Percentiles rank a stretch among this genome's conserved stretches.
Evolutionary conservation across 1,140 invertebrate species (phyloP).

Genomic region (Zaprionus gabonicus): DNA sequence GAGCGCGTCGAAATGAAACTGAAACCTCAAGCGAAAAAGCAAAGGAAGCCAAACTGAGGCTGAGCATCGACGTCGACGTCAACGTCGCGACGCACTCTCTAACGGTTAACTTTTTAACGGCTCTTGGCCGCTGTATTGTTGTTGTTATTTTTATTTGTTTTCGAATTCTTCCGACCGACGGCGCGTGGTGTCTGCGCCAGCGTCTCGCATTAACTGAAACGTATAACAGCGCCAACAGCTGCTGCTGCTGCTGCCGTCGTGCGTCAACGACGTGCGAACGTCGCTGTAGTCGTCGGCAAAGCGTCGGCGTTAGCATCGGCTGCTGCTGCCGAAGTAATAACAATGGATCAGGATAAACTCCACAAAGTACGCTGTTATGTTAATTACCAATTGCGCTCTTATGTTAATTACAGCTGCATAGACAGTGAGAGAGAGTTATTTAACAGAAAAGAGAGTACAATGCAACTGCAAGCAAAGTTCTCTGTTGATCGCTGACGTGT

Average conservation of each 20-base stretch:
- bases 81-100: neutral
- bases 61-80: neutral
- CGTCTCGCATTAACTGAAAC: conserved; percentile 50
- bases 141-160: conserved; percentile 14
- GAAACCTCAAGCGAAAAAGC: conserved; percentile 3
- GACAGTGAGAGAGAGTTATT: neutral
- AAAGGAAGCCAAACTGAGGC: conserved; percentile 3
- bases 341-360: neutral
- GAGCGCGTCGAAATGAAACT: conserved; percentile 10
- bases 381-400: neutral
- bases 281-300: neutral
- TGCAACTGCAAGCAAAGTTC: neutral
- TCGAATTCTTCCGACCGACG: conserved; percentile 8
- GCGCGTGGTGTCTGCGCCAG: conserved; percentile 34
- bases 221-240: conserved; percentile 20
- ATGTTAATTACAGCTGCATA: too few relatives aligned
- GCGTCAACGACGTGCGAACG: conserved; percentile 13
- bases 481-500: neutral
- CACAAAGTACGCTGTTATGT: neutral
- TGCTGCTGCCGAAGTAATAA: neutral
- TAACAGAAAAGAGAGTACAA: neutral
- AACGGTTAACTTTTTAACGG: conserved; percentile 30
- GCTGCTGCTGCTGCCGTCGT: neutral
- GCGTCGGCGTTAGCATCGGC: neutral
- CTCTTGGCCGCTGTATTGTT: conserved; percentile 22